phyloP scores from a whole-genome alignment of 1,140 invertebrate species.

The Coboldia fuscipes region DNA sequence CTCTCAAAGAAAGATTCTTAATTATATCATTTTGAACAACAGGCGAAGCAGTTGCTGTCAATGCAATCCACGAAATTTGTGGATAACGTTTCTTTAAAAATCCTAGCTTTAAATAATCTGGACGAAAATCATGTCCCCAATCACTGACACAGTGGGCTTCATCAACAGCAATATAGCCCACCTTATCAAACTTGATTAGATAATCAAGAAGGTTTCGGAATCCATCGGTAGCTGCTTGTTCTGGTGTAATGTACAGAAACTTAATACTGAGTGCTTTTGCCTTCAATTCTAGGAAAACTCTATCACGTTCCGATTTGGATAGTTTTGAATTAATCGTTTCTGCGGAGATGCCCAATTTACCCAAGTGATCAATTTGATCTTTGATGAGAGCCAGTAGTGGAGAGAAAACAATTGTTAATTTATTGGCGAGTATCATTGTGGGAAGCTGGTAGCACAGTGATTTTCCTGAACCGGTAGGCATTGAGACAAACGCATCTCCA shows the following conservation, averaged over 20 bases:
- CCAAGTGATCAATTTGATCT: slow-evolving; percentile 52
- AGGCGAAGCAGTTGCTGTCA: slow-evolving; percentile 87
- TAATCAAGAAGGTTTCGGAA: slow-evolving; percentile 43
- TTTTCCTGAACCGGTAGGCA: slow-evolving; percentile 92
- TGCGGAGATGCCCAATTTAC: slow-evolving; percentile 45
- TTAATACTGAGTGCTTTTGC: slow-evolving; percentile 44
- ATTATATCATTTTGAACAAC: slow-evolving; percentile 49
- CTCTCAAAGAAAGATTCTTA: slow-evolving; percentile 34
- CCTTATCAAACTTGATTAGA: slow-evolving; percentile 36
- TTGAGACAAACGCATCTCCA: slow-evolving; percentile 60
- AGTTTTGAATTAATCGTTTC: slow-evolving; percentile 82
- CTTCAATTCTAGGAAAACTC: slow-evolving; percentile 50
- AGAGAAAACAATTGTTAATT: slow-evolving; percentile 73
- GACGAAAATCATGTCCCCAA: slow-evolving; percentile 95
- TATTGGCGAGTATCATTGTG: slow-evolving; percentile 46
- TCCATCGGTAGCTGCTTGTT: slow-evolving; percentile 58
- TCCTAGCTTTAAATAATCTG: slow-evolving; percentile 80
- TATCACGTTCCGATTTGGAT: slow-evolving; percentile 41
- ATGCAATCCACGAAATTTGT: slow-evolving; percentile 58
- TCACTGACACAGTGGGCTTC: slow-evolving; percentile 96
- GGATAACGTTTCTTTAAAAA: slow-evolving; percentile 42
- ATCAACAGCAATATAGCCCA: slow-evolving; percentile 76
- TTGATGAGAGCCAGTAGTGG: slow-evolving; percentile 78
- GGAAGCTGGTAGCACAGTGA: slow-evolving; percentile 87
- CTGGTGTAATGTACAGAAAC: slow-evolving; percentile 81